Conservation (phyloP, 2,113 vertebrate genomes). For the Sylvia atricapilla region DNA sequence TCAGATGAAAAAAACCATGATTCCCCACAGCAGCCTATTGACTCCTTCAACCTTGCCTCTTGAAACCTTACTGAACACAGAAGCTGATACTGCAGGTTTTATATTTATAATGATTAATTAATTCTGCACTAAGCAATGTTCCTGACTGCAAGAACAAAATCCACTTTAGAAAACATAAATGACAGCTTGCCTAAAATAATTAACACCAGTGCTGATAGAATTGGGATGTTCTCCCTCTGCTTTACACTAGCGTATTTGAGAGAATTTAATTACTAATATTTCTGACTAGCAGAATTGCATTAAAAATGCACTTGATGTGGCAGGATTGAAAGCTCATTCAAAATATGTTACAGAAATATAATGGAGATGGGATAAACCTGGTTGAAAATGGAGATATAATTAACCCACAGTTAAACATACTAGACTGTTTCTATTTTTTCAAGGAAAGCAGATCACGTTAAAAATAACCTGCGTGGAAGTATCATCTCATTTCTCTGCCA, state of each 20-base stretch:
- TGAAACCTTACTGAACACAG: slow-evolving; percentile 77
- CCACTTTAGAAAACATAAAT: slow-evolving; percentile 84
- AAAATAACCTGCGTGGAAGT: background rate
- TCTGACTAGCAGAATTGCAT: slow-evolving; percentile 72
- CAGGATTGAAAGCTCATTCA: background rate
- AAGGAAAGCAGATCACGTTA: background rate
- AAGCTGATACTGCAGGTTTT: slow-evolving; percentile 85
- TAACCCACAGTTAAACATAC: background rate
- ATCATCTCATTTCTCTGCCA: background rate
- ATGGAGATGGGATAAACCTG: background rate
- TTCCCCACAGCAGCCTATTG: slow-evolving; percentile 77
- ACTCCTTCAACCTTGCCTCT: slow-evolving; percentile 84
- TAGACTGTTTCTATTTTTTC: background rate
- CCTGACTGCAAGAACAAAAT: slow-evolving; percentile 83
- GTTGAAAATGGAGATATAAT: slow-evolving; percentile 34
- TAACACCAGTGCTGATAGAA: slow-evolving; percentile 79
- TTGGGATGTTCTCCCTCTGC: slow-evolving; percentile 72
- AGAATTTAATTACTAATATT: slow-evolving; percentile 77
- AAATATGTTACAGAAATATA: slow-evolving; percentile 41
- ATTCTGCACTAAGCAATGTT: slow-evolving; percentile 85
- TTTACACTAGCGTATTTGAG: slow-evolving; percentile 63
- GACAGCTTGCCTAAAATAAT: slow-evolving; percentile 87
- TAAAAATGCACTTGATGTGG: slow-evolving; percentile 57
- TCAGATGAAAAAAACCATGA: slow-evolving; percentile 66
- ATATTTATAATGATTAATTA: slow-evolving; percentile 89